Evolutionary conservation across 2,113 vertebrate species (phyloP).

Genomic region (Setophaga petechia): DNA sequence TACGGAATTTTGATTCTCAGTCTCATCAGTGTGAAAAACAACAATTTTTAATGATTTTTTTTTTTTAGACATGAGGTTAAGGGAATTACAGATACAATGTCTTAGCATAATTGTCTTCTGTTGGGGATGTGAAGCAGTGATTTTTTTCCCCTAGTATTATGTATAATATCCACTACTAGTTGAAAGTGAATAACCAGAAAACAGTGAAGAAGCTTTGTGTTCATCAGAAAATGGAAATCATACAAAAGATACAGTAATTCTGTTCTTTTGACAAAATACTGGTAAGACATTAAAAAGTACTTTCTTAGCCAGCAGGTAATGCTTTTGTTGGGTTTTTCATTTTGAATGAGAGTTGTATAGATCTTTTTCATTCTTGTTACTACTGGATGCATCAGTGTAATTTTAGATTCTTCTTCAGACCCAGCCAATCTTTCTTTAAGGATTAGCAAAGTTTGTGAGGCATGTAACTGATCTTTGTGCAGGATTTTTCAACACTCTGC

Average conservation of each 20-base stretch:
- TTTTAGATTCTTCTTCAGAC: background rate
- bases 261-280: background rate
- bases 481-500: background rate
- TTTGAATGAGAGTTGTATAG: background rate
- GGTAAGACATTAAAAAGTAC: background rate
- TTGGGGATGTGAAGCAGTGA: background rate
- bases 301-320: background rate
- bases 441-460: background rate
- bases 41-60: background rate
- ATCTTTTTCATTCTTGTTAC: background rate
- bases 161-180: background rate
- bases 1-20: background rate
- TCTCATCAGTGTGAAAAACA: background rate
- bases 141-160: background rate
- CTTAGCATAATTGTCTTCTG: background rate
- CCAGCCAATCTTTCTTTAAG: background rate
- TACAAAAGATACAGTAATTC: background rate
- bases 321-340: background rate
- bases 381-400: background rate
- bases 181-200: background rate
- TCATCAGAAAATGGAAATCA: background rate
- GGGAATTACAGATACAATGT: background rate
- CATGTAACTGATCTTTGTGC: background rate
- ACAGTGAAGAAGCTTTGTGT: background rate
- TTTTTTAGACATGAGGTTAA: background rate